Evolutionary conservation across 2,888 invertebrate species (phyloP), one percentile per base, ranked within the genome.

Genomic region (Invenusta paracnida): DNA sequence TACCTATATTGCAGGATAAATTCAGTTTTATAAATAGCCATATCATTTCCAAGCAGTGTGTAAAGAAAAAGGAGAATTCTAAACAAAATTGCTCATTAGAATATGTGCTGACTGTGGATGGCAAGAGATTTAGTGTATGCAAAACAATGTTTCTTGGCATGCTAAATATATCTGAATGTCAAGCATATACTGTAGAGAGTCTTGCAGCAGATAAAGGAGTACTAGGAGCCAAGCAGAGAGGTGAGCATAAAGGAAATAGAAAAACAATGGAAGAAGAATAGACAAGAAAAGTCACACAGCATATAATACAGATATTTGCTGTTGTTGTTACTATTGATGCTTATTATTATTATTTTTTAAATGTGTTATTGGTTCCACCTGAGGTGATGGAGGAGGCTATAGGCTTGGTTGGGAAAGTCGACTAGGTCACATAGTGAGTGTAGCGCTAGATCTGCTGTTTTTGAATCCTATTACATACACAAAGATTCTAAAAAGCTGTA

Each of bases 101-200:
- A 73, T 73, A 73, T 73, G 73, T 73, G 73, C 23, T 73, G 73
- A 73, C 73, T n/a, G 48, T 48, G 73, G 27, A 73, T 73, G 73
- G 73, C 73, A 73, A 73, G 73, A 73, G 17, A 23, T 23, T 73
- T 73, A 73, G 73, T 73, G 73, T 73, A 73, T 73, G 73, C 27
- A 73, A 73, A 73, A 73, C 73, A 73, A 73, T 73, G 73, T 73
- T 73, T 73, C 17, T 73, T 73, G 73, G 27, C 23, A 73, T 25
- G 73, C 25, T 73, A n/a, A 73, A n/a, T 73, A 73, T 48, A 48
- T 48, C 48, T 73, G 73, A 73, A 73, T 25, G 73, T 73, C 73
- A 73, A 73, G 73, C 23, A 5, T 73, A 73, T 73, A 73, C 73
- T 13, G 73, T 23, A 73, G 23, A 73, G 73, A 73, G 73, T 73